Percentiles rank a stretch among this genome's conserved stretches.
Evolutionary conservation across 1,140 invertebrate species (phyloP).

Genomic region (Atta colombica): DNA sequence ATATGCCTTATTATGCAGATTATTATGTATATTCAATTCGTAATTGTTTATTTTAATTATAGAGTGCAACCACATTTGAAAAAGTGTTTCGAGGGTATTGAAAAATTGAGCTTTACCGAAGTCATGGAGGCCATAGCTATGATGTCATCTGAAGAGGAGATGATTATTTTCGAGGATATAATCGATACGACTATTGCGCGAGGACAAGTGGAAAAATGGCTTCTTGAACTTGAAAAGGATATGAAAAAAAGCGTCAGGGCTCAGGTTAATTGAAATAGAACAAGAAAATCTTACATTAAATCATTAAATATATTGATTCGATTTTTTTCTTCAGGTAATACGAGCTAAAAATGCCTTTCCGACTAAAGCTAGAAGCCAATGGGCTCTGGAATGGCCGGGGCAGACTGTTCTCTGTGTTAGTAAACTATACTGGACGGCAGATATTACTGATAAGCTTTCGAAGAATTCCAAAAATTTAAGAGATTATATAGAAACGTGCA

Average conservation of each 20-base stretch:
- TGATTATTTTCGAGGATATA: conserved; percentile 91
- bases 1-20: background rate
- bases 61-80: conserved; percentile 98
- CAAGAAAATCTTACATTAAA: background rate
- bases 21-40: background rate
- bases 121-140: conserved; percentile 95
- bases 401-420: conserved; percentile 95
- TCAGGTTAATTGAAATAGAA: conserved; percentile 83
- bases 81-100: conserved; percentile 98
- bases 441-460: conserved; percentile 92
- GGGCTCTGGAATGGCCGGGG: conserved; percentile 96
- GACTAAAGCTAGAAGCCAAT: conserved; percentile 89
- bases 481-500: conserved; percentile 88
- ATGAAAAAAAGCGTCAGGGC: conserved; percentile 96
- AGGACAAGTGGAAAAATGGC: conserved; percentile 99
- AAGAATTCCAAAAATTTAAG: conserved; percentile 86
- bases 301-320: background rate
- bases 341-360: conserved; percentile 90
- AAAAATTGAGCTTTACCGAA: conserved; percentile 94
- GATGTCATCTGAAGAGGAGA: conserved; percentile 95
- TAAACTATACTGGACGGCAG: conserved; percentile 95
- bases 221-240: conserved; percentile 94
- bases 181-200: conserved; percentile 96
- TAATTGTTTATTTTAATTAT: conserved; percentile 17
- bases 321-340: conserved; percentile 82